Evolutionary conservation across 2,888 invertebrate species (phyloP), one percentile per base, ranked within the genome.

Genomic region (Rotaria sp.): DNA sequence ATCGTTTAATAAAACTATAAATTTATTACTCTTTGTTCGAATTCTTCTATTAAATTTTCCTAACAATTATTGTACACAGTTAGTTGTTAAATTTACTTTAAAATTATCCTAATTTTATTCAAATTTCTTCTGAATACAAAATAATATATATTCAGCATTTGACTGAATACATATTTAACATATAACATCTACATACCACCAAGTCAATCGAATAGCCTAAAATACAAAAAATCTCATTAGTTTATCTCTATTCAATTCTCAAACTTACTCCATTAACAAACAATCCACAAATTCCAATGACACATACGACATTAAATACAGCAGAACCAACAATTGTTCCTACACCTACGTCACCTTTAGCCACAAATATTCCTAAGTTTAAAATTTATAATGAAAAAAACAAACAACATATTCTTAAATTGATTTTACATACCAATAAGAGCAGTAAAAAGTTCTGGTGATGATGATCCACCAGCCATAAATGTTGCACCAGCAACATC

Each of bases 401-500:
- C 7, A 24, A 48, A 52, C 5, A 30, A 84, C 75, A 88, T 88
- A 24, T 24, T 7, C 5, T 10, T 24, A 48, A 88, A 85, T 35
- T 88, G 85, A n/a, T 88, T 87, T 85, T 87, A 87, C 35, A 88
- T 88, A 57, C 90, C 90, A 67, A 90, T 90, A n/a, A 90, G 88
- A 24, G 90, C 89, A 24, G 89, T 90, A 45, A 90, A 90, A 30
- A 90, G 87, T 87, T 90, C 90, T 15, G 90, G 90, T 15, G 90
- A 90, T 48, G 90, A 90, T 88, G 90, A 90, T 84, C 90, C 90
- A 35, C 90, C 90, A 15, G 90, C 90, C 90, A 90, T 90, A 87
- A 90, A 90, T 4, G 90, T 90, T 26, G 90, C 90, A 13, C 90
- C 90, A 21, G 90, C 90, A 10, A 90, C 90, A 87, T 90, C 90